Evolutionary conservation across 2,888 invertebrate species (phyloP).

Genomic region (Acheta domesticus): DNA sequence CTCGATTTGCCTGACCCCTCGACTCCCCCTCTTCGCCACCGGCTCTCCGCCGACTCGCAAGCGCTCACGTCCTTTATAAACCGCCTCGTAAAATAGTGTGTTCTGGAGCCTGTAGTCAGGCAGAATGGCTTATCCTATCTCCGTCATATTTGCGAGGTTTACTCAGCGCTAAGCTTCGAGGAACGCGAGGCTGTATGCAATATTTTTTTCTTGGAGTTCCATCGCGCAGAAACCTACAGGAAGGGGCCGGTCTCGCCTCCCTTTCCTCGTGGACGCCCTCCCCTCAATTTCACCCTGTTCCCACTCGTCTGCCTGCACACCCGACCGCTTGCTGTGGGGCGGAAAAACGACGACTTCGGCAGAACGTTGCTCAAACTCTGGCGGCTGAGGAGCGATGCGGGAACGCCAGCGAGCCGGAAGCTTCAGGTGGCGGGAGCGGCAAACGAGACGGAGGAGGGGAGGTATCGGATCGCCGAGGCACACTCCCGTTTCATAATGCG

Average conservation of each 20-base stretch:
- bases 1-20: background rate
- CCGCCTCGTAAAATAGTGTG: constrained; percentile 6
- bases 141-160: constrained; percentile 18
- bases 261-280: background rate
- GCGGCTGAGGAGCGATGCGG: too few species aligned
- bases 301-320: too few species aligned
- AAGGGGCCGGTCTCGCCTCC: background rate
- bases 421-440: too few species aligned
- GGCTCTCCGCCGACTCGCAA: background rate
- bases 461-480: too few species aligned
- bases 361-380: background rate
- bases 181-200: background rate
- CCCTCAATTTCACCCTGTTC: too few species aligned
- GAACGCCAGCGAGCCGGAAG: too few species aligned
- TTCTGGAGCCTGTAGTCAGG: background rate
- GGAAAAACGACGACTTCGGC: constrained; percentile 9
- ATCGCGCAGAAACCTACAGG: background rate
- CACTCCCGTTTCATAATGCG: too few species aligned
- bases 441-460: too few species aligned
- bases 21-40: background rate
- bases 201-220: background rate
- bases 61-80: background rate
- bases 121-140: constrained; percentile 6
- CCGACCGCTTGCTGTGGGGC: background rate
- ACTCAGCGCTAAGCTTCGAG: background rate